Conservation (phyloP, 2,113 vertebrate genomes). For the Gavia stellata region DNA sequence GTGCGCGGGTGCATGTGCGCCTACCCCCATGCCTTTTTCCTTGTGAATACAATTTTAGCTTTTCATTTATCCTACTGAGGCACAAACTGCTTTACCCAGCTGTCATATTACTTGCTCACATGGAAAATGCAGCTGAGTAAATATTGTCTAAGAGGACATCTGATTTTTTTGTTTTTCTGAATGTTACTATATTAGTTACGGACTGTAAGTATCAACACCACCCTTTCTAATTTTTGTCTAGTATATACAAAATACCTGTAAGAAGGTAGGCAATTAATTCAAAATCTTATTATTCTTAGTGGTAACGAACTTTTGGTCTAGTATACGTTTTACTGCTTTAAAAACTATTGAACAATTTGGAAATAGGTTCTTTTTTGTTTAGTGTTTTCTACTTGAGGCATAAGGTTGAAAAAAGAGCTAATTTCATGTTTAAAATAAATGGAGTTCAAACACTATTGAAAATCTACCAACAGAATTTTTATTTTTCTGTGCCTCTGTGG, state of each 20-base stretch:
- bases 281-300: not conserved
- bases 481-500: not conserved
- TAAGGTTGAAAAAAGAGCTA: not conserved
- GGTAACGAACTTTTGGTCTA: not conserved
- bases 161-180: not conserved
- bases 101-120: not conserved
- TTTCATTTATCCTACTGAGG: not conserved
- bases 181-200: not conserved
- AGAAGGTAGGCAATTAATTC: not conserved
- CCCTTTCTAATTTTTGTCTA: not conserved
- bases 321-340: not conserved
- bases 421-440: not conserved
- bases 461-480: not conserved
- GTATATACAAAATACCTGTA: not conserved
- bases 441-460: not conserved
- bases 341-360: not conserved
- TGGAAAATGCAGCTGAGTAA: not conserved
- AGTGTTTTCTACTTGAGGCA: not conserved
- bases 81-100: not conserved
- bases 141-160: not conserved
- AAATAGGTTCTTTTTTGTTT: not conserved
- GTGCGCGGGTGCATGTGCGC: accelerated
- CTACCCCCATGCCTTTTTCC: not conserved
- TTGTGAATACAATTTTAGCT: not conserved
- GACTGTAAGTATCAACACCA: not conserved